phyloP scores from a whole-genome alignment of 1,140 invertebrate genomes.

The Drosophila ficusphila region DNA sequence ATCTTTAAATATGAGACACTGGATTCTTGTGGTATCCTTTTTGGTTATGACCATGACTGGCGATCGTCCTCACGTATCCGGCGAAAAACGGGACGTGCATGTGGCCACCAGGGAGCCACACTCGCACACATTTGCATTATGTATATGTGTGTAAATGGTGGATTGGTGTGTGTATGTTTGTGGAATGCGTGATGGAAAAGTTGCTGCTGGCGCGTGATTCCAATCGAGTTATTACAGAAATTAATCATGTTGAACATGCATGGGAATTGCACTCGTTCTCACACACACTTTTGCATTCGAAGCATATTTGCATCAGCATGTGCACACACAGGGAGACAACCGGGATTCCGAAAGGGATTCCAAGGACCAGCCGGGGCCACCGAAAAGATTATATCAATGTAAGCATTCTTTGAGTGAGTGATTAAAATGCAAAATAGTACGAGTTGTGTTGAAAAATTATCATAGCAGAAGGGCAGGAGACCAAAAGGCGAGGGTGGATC shows the following conservation, averaged over 20 bases:
- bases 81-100: slow-evolving; percentile 70
- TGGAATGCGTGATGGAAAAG: slow-evolving; percentile 79
- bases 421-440: slow-evolving; percentile 67
- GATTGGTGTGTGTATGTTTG: slow-evolving; percentile 29
- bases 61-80: slow-evolving; percentile 57
- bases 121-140: slow-evolving; percentile 15
- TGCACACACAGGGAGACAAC: slow-evolving; percentile 21
- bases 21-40: background rate
- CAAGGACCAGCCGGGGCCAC: slow-evolving; percentile 18
- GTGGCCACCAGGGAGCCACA: slow-evolving; percentile 55
- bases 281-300: slow-evolving; percentile 33
- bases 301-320: slow-evolving; percentile 76
- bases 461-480: slow-evolving; percentile 4
- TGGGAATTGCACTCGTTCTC: slow-evolving; percentile 77
- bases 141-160: background rate
- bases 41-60: background rate
- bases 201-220: slow-evolving; percentile 81
- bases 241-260: slow-evolving; percentile 83
- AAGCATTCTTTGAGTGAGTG: slow-evolving; percentile 80
- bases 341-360: slow-evolving; percentile 22
- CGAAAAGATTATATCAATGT: slow-evolving; percentile 74
- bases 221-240: slow-evolving; percentile 83
- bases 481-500: background rate
- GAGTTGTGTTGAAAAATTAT: slow-evolving; percentile 55
- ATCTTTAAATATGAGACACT: too few relatives aligned